These are phyloP conservation scores for Byasa hedistus DNA, from an alignment of 2,888 invertebrate species.

Conservation along the genomic window DNA sequence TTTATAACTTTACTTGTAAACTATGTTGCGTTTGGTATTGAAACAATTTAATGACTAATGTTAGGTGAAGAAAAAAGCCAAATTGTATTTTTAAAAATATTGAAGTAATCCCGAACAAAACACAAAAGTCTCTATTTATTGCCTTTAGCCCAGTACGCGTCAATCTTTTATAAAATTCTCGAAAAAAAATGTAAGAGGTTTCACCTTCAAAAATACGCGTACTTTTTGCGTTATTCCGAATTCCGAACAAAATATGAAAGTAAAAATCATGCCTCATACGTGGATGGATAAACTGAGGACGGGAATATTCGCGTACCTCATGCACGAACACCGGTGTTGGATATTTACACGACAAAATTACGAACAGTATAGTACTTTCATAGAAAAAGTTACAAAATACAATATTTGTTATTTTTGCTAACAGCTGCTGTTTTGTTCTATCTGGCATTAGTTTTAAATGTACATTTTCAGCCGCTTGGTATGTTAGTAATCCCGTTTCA, in stretches of 20 bases:
- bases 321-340: constrained; percentile 16
- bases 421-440: neutral
- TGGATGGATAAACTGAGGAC: constrained; percentile 22
- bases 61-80: too few species aligned
- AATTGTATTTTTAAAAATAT: too few species aligned
- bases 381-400: neutral
- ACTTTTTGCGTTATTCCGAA: constrained; percentile 13
- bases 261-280: constrained; percentile 27
- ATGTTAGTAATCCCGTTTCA: too few species aligned
- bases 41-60: too few species aligned
- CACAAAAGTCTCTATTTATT: neutral
- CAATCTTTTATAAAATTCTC: constrained; percentile 2
- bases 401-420: neutral
- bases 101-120: neutral
- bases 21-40: too few species aligned
- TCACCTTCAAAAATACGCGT: constrained; percentile 15
- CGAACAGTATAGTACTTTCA: constrained; percentile 7
- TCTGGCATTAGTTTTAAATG: too few species aligned
- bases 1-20: too few species aligned
- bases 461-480: too few species aligned
- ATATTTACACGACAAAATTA: constrained; percentile 24
- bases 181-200: constrained; percentile 7
- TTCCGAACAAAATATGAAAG: constrained; percentile 20
- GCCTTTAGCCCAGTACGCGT: neutral
- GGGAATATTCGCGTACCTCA: constrained; percentile 19